Evolutionary conservation across 2,797 vertebrate genomes (phyloP).

Genomic region (Melanotaenia boesemani): DNA sequence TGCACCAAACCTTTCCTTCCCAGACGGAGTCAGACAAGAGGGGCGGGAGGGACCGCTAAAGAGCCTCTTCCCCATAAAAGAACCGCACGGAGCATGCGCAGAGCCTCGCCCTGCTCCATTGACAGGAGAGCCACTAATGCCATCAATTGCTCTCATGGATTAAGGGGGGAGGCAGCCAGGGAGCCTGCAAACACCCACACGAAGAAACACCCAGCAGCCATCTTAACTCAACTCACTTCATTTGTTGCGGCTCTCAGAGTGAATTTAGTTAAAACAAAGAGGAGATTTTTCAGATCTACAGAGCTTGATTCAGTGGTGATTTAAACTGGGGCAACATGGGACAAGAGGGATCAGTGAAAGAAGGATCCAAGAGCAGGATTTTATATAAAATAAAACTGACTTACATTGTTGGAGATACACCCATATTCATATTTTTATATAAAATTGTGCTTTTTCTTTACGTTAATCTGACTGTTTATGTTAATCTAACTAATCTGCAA

Average conservation of each 20-base stretch:
- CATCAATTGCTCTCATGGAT: slow-evolving; percentile 70
- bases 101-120: slow-evolving; percentile 88
- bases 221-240: slow-evolving; percentile 43
- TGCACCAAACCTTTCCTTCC: slow-evolving; percentile 82
- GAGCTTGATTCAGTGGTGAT: not conserved
- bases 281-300: not conserved
- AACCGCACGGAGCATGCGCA: slow-evolving; percentile 87
- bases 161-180: slow-evolving; percentile 41
- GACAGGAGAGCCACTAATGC: slow-evolving; percentile 74
- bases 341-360: not conserved
- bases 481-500: not conserved
- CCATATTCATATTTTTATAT: not conserved
- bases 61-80: slow-evolving; percentile 65
- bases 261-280: not conserved
- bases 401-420: not conserved
- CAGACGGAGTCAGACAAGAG: slow-evolving; percentile 81
- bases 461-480: not conserved
- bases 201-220: slow-evolving; percentile 64
- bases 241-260: not conserved
- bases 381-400: not conserved
- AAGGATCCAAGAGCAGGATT: not conserved
- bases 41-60: slow-evolving; percentile 72
- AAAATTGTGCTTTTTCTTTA: not conserved
- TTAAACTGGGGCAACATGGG: not conserved
- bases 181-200: slow-evolving; percentile 30